Percentiles rank a stretch among this genome's conserved stretches.
Conservation (phyloP, 2,113 vertebrate genomes). For the Dendrocopos noguchii region DNA sequence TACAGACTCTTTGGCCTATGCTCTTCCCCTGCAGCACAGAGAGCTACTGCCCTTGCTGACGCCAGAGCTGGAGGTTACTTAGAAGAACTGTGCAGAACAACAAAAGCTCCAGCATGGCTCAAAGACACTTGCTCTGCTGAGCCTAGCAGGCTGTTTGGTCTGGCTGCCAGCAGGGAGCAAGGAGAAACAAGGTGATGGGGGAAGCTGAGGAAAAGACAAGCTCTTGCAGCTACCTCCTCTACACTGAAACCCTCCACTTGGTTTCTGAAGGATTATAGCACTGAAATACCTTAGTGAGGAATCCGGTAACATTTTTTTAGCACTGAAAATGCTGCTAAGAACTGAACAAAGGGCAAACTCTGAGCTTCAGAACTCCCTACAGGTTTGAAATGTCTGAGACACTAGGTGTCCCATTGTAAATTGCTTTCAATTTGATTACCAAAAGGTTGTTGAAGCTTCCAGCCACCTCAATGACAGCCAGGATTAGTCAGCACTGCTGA, state of each 20-base stretch:
- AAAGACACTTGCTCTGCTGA: neutral
- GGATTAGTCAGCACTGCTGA: conserved; percentile 10
- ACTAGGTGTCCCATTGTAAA: neutral
- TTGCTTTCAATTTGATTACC: neutral
- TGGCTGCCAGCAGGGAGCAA: neutral
- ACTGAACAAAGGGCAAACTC: neutral
- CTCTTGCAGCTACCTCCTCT: neutral
- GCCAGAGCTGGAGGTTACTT: neutral
- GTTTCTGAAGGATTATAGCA: neutral
- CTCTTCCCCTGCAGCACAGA: neutral
- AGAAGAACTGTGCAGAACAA: neutral
- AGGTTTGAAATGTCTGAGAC: neutral
- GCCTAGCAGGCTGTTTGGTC: neutral
- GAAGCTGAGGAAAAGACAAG: neutral
- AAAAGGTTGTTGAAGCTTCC: neutral
- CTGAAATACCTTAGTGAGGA: neutral
- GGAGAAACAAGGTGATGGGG: neutral
- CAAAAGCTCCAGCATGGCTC: neutral
- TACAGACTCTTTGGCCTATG: neutral
- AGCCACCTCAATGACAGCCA: neutral
- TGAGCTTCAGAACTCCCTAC: neutral
- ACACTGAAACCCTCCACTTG: neutral
- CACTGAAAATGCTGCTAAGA: neutral
- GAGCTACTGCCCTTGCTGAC: neutral
- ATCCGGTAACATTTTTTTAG: neutral